phyloP scores from a whole-genome alignment of 2,888 invertebrate species.

The Leucophenga maculata region DNA sequence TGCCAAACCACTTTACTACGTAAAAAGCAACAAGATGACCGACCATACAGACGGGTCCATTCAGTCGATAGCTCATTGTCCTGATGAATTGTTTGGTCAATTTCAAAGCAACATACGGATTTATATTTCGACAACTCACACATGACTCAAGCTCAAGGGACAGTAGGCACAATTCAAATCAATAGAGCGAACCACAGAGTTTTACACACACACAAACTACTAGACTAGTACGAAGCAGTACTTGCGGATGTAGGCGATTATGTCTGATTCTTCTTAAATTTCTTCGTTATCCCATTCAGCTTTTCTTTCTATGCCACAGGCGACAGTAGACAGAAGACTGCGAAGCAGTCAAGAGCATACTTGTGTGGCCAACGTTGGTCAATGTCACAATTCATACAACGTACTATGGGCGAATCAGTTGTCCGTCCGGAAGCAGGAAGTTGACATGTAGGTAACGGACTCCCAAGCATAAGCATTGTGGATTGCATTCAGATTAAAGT shows the following conservation, averaged over 20 bases:
- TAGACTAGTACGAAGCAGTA: slow-evolving; percentile 26
- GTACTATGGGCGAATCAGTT: slow-evolving; percentile 6
- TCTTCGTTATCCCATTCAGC: slow-evolving; percentile 3
- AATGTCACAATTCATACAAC: slow-evolving; percentile 24
- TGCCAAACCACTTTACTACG: too few species aligned
- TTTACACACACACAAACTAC: slow-evolving; percentile 31
- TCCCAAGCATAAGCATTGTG: slow-evolving; percentile 50
- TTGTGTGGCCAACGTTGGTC: slow-evolving; percentile 30
- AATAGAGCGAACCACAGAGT: slow-evolving; percentile 43
- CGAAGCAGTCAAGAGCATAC: slow-evolving; percentile 43
- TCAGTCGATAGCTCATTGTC: too few species aligned
- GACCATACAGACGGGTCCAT: too few species aligned
- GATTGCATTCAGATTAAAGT: neutral
- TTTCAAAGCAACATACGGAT: too few species aligned
- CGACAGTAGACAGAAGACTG: neutral
- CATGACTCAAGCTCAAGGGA: too few species aligned
- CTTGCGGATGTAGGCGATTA: slow-evolving; percentile 62
- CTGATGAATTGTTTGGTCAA: too few species aligned
- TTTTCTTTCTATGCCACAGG: slow-evolving; percentile 1
- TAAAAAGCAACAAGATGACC: too few species aligned
- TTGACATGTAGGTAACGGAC: slow-evolving; percentile 55
- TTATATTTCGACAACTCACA: too few species aligned
- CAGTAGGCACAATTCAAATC: neutral
- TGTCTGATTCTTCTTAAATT: slow-evolving; percentile 10
- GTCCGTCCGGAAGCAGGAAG: slow-evolving; percentile 57